Base-by-base conservation (phyloP, 2,888 invertebrate species). In the Drosophila dives region DNA sequence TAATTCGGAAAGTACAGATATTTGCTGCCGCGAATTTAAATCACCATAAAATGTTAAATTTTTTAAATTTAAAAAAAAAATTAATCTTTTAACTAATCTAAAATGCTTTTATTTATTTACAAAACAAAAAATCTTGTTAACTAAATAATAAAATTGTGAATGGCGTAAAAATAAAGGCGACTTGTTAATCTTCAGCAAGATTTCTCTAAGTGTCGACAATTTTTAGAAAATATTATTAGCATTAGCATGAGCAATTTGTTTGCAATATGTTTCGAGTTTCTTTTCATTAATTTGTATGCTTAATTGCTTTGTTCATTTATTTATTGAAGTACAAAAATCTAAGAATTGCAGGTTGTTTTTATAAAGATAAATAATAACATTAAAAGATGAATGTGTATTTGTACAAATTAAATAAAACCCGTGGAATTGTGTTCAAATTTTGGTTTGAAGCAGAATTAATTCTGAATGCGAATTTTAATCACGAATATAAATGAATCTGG, bases 181-280 rank as follows among this genome's bases (percentile, higher is more conserved):
- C 20, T 20, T 23, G 3, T 7, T 2, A 0, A 20, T 7, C 7
- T 23, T 23, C 1, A 2, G 8, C 3, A 4, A 8, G 12, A 15
- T 45, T 45, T 38, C 12, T 20, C 3, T 0, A 7, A 20, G 20
- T 45, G 15, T 15, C 3, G 20, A 15, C 20, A 45, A 15, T 7
- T 45, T 3, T 45, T 3, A 15, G 20, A 23, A 20, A 20, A 20
- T 6, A 12, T 12, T 45, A 12, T 3, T 45, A 12, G 12, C 12
- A 45, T 7, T 42, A 12, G 20, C 7, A 20, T 45, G 4, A 15
- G 15, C 20, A 4, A 23, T 23, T 23, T 45, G 20, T 45, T 20
- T 45, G 12, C 45, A 7, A 20, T 45, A 12, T 7, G 45, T 20
- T 45, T 20, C 1, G 1, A 2, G 6, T 12, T 20, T 12, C 1